Percentiles rank a stretch among this genome's conserved stretches.
phyloP scores from a whole-genome alignment of 2,797 vertebrate genomes.

The Sternotherus odoratus region DNA sequence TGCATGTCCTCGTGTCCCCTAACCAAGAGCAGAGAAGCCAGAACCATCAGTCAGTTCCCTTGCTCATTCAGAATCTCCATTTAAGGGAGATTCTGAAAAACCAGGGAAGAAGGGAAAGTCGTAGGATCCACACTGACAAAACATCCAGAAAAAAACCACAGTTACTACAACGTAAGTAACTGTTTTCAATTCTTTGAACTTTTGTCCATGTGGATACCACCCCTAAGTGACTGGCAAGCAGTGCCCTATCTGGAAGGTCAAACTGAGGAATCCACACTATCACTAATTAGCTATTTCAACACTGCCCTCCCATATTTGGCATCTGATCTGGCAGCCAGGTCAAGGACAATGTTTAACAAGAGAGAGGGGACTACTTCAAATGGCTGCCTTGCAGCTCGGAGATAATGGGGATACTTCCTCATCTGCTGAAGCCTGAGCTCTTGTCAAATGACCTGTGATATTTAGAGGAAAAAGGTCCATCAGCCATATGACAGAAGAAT shows the following conservation, averaged over 20 bases:
- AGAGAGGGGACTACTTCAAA: not conserved
- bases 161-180: not conserved
- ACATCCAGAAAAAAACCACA: not conserved
- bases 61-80: not conserved
- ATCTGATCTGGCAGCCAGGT: not conserved
- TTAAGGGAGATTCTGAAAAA: not conserved
- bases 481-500: not conserved
- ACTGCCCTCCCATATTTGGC: not conserved
- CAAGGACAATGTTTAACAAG: not conserved
- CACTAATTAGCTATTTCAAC: not conserved
- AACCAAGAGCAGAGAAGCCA: not conserved
- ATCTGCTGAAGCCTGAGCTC: not conserved
- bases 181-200: not conserved
- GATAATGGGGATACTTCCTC: not conserved
- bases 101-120: not conserved
- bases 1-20: not conserved
- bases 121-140: not conserved
- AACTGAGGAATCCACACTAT: not conserved
- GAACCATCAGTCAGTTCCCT: not conserved
- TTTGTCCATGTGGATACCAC: not conserved
- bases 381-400: not conserved
- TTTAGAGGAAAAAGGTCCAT: not conserved
- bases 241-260: not conserved
- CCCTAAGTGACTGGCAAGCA: not conserved
- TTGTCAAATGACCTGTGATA: constrained; percentile 17